These are phyloP conservation scores for Aphis gossypii DNA, from an alignment of 1,140 invertebrate species.

Conservation along the genomic window DNA sequence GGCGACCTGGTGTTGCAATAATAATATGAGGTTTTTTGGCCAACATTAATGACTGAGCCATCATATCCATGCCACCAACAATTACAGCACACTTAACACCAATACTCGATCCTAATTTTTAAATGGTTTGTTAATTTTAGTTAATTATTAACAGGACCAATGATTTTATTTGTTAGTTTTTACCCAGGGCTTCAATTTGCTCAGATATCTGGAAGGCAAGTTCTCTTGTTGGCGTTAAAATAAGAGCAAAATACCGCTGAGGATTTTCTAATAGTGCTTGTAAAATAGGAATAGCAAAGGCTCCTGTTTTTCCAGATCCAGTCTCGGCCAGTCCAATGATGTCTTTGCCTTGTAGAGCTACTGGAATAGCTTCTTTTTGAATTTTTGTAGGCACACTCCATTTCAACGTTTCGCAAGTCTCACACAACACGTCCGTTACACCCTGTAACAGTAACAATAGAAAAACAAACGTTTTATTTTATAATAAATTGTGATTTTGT, in stretches of 20 bases:
- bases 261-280: slow-evolving; percentile 89
- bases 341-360: slow-evolving; percentile 89
- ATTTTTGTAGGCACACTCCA: slow-evolving; percentile 95
- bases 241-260: slow-evolving; percentile 91
- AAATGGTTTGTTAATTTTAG: background rate
- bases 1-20: slow-evolving; percentile 88
- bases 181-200: slow-evolving; percentile 93
- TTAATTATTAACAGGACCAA: background rate
- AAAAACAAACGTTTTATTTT: background rate
- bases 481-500: background rate
- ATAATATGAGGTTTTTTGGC: slow-evolving; percentile 96
- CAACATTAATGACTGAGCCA: slow-evolving; percentile 86
- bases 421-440: slow-evolving; percentile 87
- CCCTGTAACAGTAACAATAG: slow-evolving; percentile 71
- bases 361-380: slow-evolving; percentile 90
- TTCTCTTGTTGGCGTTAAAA: slow-evolving; percentile 96
- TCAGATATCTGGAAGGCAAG: slow-evolving; percentile 95
- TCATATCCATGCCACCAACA: slow-evolving; percentile 98
- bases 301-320: slow-evolving; percentile 97
- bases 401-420: slow-evolving; percentile 90
- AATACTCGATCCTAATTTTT: slow-evolving; percentile 74
- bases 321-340: slow-evolving; percentile 97
- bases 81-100: slow-evolving; percentile 95
- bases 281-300: slow-evolving; percentile 95
- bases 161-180: slow-evolving; percentile 59